phyloP scores from a whole-genome alignment of 1,140 invertebrate genomes.

The Drosophila pseudoobscura region DNA sequence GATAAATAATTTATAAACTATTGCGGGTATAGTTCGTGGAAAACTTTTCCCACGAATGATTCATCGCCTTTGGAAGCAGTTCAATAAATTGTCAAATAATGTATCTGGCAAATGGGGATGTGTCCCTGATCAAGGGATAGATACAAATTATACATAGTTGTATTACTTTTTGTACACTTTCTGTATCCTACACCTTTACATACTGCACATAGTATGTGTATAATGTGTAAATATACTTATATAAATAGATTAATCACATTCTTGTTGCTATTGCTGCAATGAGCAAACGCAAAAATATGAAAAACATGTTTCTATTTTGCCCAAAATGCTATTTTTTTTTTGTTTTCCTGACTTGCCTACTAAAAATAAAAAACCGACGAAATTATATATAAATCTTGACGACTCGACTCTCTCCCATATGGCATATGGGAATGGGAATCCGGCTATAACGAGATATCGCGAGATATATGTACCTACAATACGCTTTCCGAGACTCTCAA shows the following conservation, averaged over 20 bases:
- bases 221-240: not conserved
- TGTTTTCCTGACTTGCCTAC: constrained; percentile 19
- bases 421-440: constrained; percentile 43
- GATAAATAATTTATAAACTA: constrained; percentile 5
- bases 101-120: too few species aligned
- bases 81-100: not conserved
- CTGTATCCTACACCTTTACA: not conserved
- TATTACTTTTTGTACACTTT: constrained; percentile 10
- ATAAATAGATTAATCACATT: constrained; percentile 55
- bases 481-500: constrained; percentile 5
- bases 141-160: not conserved
- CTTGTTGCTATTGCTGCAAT: constrained; percentile 39
- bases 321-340: constrained; percentile 38
- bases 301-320: constrained; percentile 62
- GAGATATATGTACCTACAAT: constrained; percentile 32
- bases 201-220: not conserved
- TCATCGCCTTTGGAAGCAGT: not conserved
- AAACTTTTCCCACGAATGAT: not conserved
- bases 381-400: constrained; percentile 55
- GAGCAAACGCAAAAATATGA: constrained; percentile 67
- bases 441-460: constrained; percentile 9
- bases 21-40: not conserved
- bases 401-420: constrained; percentile 53
- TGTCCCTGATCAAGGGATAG: too few species aligned
- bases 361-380: constrained; percentile 64